Percentiles rank a stretch among this genome's conserved stretches.
phyloP scores from a whole-genome alignment of 2,113 vertebrate species.

The Larimichthys crocea region DNA sequence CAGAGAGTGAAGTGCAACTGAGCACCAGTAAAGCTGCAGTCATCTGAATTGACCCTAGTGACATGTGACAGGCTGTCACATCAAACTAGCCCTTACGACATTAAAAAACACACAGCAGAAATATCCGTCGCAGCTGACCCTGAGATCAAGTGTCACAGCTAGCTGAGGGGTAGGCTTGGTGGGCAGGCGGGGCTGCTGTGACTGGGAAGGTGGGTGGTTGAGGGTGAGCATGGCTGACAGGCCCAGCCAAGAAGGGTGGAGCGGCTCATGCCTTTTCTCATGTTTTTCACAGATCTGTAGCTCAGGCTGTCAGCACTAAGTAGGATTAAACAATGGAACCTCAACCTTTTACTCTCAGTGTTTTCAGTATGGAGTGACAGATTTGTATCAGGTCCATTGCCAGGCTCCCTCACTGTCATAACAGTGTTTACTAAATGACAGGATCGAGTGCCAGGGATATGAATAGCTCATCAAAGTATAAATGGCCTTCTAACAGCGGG shows the following conservation, averaged over 20 bases:
- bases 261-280: conserved; percentile 39
- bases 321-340: conserved; percentile 51
- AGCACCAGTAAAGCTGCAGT: conserved; percentile 59
- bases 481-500: conserved; percentile 66
- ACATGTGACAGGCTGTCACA: conserved; percentile 79
- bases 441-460: conserved; percentile 71
- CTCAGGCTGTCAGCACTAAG: conserved; percentile 34
- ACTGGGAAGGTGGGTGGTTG: conserved; percentile 31
- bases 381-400: conserved; percentile 40
- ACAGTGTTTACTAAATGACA: conserved; percentile 78
- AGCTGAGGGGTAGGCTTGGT: conserved; percentile 39
- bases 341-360: conserved; percentile 51
- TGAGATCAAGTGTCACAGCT: conserved; percentile 80
- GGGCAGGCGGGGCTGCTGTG: conserved; percentile 32
- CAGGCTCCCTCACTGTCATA: conserved; percentile 60
- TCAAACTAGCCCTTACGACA: conserved; percentile 75
- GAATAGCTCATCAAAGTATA: conserved; percentile 77
- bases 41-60: conserved; percentile 66
- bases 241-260: conserved; percentile 34
- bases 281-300: conserved; percentile 43
- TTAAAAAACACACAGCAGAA: conserved; percentile 79
- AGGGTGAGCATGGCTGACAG: conserved; percentile 38
- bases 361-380: conserved; percentile 52
- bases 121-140: conserved; percentile 83
- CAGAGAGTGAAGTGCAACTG: conserved; percentile 35